Evolutionary conservation across 2,888 invertebrate species (phyloP).

Genomic region (Watsonalla cultraria): DNA sequence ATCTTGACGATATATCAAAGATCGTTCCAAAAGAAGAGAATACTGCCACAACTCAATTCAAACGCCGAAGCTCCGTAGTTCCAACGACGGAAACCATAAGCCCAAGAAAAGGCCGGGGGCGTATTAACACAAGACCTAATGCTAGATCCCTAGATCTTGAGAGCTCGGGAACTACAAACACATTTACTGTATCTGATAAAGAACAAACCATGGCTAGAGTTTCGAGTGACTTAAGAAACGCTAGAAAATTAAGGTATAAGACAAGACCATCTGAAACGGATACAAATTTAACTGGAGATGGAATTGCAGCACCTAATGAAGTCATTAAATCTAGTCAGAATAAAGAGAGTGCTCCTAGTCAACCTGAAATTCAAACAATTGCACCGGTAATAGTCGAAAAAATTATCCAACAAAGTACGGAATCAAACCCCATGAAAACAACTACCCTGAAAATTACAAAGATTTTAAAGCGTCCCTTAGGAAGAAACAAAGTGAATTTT

Average conservation of each 20-base stretch:
- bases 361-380: slow-evolving; percentile 41
- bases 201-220: slow-evolving; percentile 52
- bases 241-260: slow-evolving; percentile 59
- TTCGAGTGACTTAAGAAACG: slow-evolving; percentile 44
- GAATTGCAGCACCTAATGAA: slow-evolving; percentile 45
- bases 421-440: slow-evolving; percentile 38
- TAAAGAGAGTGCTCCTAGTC: slow-evolving; percentile 54
- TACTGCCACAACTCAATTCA: slow-evolving; percentile 39
- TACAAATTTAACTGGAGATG: slow-evolving; percentile 62
- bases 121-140: slow-evolving; percentile 45
- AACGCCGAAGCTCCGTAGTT: slow-evolving; percentile 43
- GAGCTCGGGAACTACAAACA: slow-evolving; percentile 60
- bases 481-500: slow-evolving; percentile 40
- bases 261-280: slow-evolving; percentile 56
- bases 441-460: slow-evolving; percentile 48
- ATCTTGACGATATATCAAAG: slow-evolving; percentile 47
- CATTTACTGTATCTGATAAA: slow-evolving; percentile 48
- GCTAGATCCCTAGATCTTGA: slow-evolving; percentile 48
- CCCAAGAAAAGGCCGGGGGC: slow-evolving; percentile 39
- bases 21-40: slow-evolving; percentile 36
- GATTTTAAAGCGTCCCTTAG: slow-evolving; percentile 50
- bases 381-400: slow-evolving; percentile 34
- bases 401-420: slow-evolving; percentile 43
- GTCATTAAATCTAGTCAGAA: slow-evolving; percentile 62
- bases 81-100: slow-evolving; percentile 34